Base-by-base conservation (phyloP, 2,888 invertebrate species). In the Bombylius major region DNA sequence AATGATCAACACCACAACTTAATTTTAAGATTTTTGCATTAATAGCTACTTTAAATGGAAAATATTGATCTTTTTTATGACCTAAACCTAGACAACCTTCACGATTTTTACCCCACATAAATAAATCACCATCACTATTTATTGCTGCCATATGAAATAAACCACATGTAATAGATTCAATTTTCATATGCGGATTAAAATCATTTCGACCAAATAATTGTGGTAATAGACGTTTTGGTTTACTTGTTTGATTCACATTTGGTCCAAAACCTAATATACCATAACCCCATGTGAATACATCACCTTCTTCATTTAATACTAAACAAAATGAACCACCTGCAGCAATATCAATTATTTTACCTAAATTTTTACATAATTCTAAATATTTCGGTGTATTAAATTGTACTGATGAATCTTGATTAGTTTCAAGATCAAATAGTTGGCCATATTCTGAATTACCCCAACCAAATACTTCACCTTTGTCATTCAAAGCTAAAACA, bases 391-490 rank as follows among this genome's bases (percentile, higher is more conserved):
- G 87, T 63, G 78, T 78, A 66, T 83, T 83, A 5, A 93, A 77
- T 73, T 93, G 93, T 64, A 86, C 86, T 50, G 75, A 73, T 9
- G 76, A 73, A 11, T 63, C 61, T 5, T 64, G 62, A 7, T 67
- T 61, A n/a, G 68, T 65, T 34, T 61, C 33, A 53, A 68, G 66
- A 54, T 69, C 66, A 69, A 75, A 60, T 45, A 98, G 76, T 71
- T 97, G 97, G 0, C 84, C 84, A 67, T 95, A 96, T 74, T 98
- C 97, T 0, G 89, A 86, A 71, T 95, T 97, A 8, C 98, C 97
- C 96, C 97, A 98, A 1, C 95, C 97, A 75, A 95, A 97, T 3
- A 94, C 79, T 65, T 94, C 89, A 5, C 96, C 95, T 64, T 84
- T 83, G 61, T 92, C 89, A 74, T 84, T 92, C 36, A 96, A 72